These are phyloP conservation scores for Pedetes capensis DNA, from an alignment of 2,113 vertebrate genomes.

Conservation along the genomic window DNA sequence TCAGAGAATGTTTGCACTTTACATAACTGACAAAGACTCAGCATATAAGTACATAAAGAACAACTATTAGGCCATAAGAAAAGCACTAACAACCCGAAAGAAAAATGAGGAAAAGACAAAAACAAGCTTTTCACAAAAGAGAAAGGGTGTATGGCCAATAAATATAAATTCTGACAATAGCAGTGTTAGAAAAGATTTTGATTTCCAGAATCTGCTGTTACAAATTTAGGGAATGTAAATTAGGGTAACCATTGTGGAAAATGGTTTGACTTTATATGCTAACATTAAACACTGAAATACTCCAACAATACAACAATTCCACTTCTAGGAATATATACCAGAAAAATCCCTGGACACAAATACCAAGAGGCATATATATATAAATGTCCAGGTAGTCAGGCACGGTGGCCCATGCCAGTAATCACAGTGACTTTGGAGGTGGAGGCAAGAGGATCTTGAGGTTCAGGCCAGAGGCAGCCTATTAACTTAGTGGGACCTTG, in stretches of 20 bases:
- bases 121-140: not conserved
- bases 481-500: too few species aligned
- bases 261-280: not conserved
- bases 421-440: too few species aligned
- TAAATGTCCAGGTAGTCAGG: not conserved
- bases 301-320: not conserved
- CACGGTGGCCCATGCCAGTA: too few species aligned
- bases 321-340: not conserved
- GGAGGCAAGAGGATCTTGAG: too few species aligned
- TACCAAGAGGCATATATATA: not conserved
- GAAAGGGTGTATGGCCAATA: not conserved
- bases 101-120: not conserved
- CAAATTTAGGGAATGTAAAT: too few species aligned
- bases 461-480: too few species aligned
- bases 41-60: not conserved
- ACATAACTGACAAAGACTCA: not conserved
- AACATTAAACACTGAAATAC: not conserved
- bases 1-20: not conserved
- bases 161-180: conserved; percentile 7
- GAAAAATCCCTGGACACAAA: not conserved
- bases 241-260: not conserved
- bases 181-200: not conserved
- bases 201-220: conserved; percentile 24
- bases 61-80: not conserved
- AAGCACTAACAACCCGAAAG: not conserved